These are phyloP conservation scores for Parnassius orleans DNA, from an alignment of 2,888 invertebrate genomes.

Conservation along the genomic window DNA sequence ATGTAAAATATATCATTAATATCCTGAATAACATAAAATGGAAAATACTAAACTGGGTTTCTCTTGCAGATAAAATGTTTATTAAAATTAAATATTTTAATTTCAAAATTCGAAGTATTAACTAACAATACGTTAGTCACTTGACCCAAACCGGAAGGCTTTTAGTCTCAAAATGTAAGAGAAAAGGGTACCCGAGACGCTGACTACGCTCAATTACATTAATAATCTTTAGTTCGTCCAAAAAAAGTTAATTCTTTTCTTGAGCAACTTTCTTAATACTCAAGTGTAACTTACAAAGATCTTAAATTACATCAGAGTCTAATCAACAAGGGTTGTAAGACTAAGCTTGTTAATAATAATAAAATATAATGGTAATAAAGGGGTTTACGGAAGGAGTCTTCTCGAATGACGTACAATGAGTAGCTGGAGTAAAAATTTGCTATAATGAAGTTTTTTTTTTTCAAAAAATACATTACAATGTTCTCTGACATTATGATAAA, in stretches of 20 bases:
- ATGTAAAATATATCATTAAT: too few relatives aligned
- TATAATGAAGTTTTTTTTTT: too few relatives aligned
- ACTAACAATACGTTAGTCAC: slow-evolving; percentile 36
- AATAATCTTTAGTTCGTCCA: slow-evolving; percentile 59
- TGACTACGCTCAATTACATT: slow-evolving; percentile 66
- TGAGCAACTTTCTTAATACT: slow-evolving; percentile 19
- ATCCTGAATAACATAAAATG: too few relatives aligned
- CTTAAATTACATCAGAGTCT: background rate
- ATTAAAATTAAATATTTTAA: too few relatives aligned
- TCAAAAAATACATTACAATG: too few relatives aligned
- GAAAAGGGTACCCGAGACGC: slow-evolving; percentile 68
- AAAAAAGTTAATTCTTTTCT: slow-evolving; percentile 44
- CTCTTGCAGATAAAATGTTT: background rate
- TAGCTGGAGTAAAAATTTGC: too few relatives aligned
- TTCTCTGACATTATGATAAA: too few relatives aligned
- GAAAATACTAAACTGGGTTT: background rate
- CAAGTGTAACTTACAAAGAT: background rate
- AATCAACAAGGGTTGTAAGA: background rate
- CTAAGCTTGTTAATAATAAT: too few relatives aligned
- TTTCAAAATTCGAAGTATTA: background rate
- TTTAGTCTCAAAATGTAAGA: slow-evolving; percentile 68
- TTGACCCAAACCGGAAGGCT: slow-evolving; percentile 50
- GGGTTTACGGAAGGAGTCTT: background rate
- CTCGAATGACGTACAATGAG: too few relatives aligned
- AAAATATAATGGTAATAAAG: slow-evolving; percentile 1